Base-by-base conservation (phyloP, 2,113 vertebrate genomes). In the Heloderma charlesbogerti region DNA sequence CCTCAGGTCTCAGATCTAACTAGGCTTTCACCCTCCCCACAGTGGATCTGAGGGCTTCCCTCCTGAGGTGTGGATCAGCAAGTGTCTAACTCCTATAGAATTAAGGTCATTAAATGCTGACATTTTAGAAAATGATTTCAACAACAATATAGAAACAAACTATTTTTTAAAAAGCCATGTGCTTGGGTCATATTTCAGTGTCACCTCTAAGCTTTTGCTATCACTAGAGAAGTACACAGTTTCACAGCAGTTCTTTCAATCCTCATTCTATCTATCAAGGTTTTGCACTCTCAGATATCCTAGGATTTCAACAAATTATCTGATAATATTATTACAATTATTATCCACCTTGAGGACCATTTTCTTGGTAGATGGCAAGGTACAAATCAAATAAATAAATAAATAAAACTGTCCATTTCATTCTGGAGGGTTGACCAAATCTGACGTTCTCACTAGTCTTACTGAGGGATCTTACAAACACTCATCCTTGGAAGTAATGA, bases 181-280 rank as follows among this genome's bases (percentile, higher is more conserved):
- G 57, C 34, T 60, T 13, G 8, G 0, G 37, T 22, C 0, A 13
- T 78, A 37, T 15, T 91, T 27, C n/a, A 34, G 6, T 40, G 22
- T 85, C 92, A 75, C 2, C 43, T 83, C 31, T 54, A 25, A 22
- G 4, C 3, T 1, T 3, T 25, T 57, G 67, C 0, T 1, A 78
- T 25, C 43, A 7, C 0, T 0, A 63, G 63, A 60, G 40, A 40
- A 4, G 1, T 27, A 66, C 43, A 6, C 34, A 0, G 1, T 31
- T 31, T 63, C 0, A 0, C 0, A 40, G 1, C 0, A 8, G 51
- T 31, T 74, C 63, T 0, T 27, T 3, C 43, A 31, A 37, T 3
- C 10, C 18, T 4, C 10, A 15, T 10, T 51, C 87, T 51, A 2
- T 43, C 13, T 40, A 57, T 54, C 54, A 67, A 22, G 37, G 5